Conservation (phyloP, 1,140 invertebrate species). For the Sycophaga agraensis region DNA sequence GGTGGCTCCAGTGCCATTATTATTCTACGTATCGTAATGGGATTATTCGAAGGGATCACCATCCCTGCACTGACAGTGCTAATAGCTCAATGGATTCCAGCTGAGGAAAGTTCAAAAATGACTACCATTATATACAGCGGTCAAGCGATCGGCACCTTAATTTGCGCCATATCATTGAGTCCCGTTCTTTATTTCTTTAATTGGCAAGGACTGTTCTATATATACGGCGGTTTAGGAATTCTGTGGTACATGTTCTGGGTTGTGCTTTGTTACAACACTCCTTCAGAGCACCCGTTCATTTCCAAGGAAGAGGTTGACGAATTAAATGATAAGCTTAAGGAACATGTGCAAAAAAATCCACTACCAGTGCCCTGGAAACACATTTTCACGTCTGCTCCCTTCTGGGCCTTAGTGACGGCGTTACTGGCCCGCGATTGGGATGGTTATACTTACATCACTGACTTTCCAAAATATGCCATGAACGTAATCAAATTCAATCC, state of each 20-base stretch:
- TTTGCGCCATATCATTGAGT: conserved; percentile 72
- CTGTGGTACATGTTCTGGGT: conserved; percentile 75
- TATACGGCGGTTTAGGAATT: conserved; percentile 75
- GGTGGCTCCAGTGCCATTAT: conserved; percentile 66
- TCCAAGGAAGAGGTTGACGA: conserved; percentile 75
- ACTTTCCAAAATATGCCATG: conserved; percentile 89
- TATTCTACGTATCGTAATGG: conserved; percentile 67
- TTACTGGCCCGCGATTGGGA: conserved; percentile 88
- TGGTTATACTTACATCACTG: conserved; percentile 89
- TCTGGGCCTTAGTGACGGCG: conserved; percentile 73
- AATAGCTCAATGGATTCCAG: conserved; percentile 73
- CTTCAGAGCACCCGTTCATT: conserved; percentile 81
- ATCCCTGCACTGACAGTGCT: conserved; percentile 74
- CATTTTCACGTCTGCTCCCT: conserved; percentile 73
- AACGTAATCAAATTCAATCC: conserved; percentile 83
- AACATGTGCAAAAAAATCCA: conserved; percentile 56
- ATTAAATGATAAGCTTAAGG: conserved; percentile 66
- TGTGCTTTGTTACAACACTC: conserved; percentile 73
- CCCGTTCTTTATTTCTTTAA: conserved; percentile 63
- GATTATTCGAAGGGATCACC: conserved; percentile 74
- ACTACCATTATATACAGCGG: conserved; percentile 74
- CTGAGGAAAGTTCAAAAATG: conserved; percentile 70
- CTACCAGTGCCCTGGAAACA: conserved; percentile 71
- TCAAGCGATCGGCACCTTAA: conserved; percentile 73
- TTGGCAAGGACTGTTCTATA: conserved; percentile 79